Conservation (phyloP, 2,797 vertebrate species). For the Ibycter americanus region DNA sequence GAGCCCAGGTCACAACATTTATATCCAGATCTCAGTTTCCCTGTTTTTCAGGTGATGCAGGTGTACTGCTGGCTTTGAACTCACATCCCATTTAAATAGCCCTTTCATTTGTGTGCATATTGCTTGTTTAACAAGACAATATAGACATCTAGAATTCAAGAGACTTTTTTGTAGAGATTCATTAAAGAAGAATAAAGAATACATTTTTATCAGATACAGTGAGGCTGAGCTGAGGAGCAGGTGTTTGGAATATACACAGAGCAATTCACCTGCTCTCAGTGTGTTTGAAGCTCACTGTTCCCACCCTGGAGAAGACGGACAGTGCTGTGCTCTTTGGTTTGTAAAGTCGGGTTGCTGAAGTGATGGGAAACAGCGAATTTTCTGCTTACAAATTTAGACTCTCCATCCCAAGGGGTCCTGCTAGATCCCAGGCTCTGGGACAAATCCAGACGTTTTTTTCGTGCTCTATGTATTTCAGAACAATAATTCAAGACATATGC, state of each 20-base stretch:
- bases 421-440: not conserved
- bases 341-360: not conserved
- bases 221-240: not conserved
- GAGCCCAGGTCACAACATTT: not conserved
- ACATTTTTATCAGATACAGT: not conserved
- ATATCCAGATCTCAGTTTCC: not conserved
- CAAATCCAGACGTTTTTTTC: constrained; percentile 6
- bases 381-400: constrained; percentile 36
- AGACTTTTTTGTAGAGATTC: not conserved
- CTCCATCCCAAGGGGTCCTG: constrained; percentile 14
- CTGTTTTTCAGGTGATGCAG: not conserved
- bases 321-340: not conserved
- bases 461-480: not conserved
- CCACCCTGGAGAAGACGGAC: not conserved
- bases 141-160: not conserved
- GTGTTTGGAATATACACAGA: not conserved
- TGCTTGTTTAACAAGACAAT: not conserved
- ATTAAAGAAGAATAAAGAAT: not conserved
- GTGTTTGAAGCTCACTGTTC: not conserved
- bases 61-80: not conserved
- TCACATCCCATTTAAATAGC: not conserved
- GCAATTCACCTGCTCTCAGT: not conserved
- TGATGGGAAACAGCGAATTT: constrained; percentile 36
- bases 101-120: not conserved
- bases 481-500: not conserved